Percentiles rank a stretch among this genome's conserved stretches.
Evolutionary conservation across 2,888 invertebrate genomes (phyloP).

Genomic region (Eilema sororculum): DNA sequence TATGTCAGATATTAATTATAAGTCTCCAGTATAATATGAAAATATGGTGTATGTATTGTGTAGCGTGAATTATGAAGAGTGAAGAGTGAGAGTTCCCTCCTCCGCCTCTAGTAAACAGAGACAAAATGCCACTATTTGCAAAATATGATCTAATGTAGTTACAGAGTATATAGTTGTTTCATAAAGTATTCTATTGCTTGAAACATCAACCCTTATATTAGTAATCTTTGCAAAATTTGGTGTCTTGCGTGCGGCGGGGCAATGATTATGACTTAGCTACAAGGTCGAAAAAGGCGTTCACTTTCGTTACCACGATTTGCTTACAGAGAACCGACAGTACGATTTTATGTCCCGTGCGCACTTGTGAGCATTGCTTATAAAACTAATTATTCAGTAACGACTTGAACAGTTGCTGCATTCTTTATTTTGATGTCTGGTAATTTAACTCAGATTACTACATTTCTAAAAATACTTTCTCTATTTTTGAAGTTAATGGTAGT

Average conservation of each 20-base stretch:
- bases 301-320: slow-evolving; percentile 73
- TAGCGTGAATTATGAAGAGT: not conserved
- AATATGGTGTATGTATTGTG: too few species aligned
- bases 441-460: slow-evolving; percentile 32
- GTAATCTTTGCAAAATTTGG: not conserved
- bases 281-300: slow-evolving; percentile 75
- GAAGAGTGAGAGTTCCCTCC: not conserved
- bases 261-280: slow-evolving; percentile 38
- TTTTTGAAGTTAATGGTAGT: slow-evolving; percentile 30
- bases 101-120: not conserved
- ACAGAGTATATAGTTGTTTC: too few species aligned
- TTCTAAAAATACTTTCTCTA: slow-evolving; percentile 36
- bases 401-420: slow-evolving; percentile 44
- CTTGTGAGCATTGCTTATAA: slow-evolving; percentile 57
- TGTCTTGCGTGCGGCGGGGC: not conserved
- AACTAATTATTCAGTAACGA: slow-evolving; percentile 56
- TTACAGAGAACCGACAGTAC: slow-evolving; percentile 60
- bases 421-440: slow-evolving; percentile 43
- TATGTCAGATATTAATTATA: too few species aligned
- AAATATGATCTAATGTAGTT: not conserved
- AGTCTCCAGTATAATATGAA: too few species aligned
- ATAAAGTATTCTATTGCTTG: not conserved
- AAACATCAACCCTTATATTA: not conserved
- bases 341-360: slow-evolving; percentile 54
- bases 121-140: not conserved